Evolutionary conservation across 2,888 invertebrate genomes (phyloP).

Genomic region (Andrena marginata): DNA sequence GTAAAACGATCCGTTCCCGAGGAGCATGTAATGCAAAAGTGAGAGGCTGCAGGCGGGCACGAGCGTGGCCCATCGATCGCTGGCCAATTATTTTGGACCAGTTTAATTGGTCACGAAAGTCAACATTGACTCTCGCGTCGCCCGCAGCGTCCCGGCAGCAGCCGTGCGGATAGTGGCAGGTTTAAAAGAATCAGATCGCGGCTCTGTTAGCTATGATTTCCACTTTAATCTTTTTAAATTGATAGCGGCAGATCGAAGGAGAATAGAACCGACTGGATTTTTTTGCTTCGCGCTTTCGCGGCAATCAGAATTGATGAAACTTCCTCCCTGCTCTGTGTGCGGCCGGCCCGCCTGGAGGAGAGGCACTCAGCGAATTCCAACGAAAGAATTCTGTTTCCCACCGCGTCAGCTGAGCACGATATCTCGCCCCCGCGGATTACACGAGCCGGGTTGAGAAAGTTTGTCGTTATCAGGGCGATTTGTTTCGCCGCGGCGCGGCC

Average conservation of each 20-base stretch:
- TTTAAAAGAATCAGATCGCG: constrained; percentile 26
- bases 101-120: constrained; percentile 31
- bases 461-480: constrained; percentile 51
- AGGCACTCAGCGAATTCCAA: background rate
- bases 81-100: constrained; percentile 30
- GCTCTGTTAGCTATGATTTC: too few species aligned
- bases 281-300: too few species aligned
- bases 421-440: constrained; percentile 33
- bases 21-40: constrained; percentile 18
- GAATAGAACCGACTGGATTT: too few species aligned
- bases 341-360: too few species aligned
- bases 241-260: too few species aligned
- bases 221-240: too few species aligned
- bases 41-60: background rate
- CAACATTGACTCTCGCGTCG: constrained; percentile 15
- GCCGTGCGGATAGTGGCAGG: background rate
- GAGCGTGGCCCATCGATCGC: constrained; percentile 7
- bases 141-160: constrained; percentile 1
- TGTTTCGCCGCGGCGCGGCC: constrained; percentile 33
- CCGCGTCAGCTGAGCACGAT: background rate
- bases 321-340: too few species aligned
- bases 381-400: background rate
- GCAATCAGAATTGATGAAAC: too few species aligned
- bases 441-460: constrained; percentile 4
- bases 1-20: constrained; percentile 38